Percentiles rank a stretch among this genome's conserved stretches.
Evolutionary conservation across 2,888 invertebrate species (phyloP).

Genomic region (Euphydryas editha): DNA sequence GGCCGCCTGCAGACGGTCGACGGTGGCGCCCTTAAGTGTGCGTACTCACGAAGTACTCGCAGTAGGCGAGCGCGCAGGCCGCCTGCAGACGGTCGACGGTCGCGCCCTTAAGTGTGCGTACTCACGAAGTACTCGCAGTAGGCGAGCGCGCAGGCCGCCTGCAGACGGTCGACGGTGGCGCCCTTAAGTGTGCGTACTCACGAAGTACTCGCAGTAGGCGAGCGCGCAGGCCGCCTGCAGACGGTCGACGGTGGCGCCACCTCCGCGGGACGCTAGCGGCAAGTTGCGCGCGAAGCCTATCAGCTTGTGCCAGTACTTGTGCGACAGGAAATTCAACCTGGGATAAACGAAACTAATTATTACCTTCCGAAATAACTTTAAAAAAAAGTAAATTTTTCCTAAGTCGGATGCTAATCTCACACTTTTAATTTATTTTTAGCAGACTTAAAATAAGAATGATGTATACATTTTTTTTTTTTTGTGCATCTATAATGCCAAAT

Average conservation of each 20-base stretch:
- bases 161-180: no score
- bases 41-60: background rate
- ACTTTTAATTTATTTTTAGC: no score
- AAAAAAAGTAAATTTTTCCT: background rate
- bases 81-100: no score
- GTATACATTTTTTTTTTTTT: no score
- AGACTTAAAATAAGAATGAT: no score
- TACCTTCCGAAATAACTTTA: background rate
- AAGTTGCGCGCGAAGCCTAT: conserved; percentile 72
- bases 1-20: background rate
- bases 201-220: no score
- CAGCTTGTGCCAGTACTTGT: conserved; percentile 87
- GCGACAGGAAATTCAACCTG: conserved; percentile 87
- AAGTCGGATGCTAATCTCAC: no score
- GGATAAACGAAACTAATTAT: conserved; percentile 13
- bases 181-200: no score
- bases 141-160: conserved; percentile 58
- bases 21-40: background rate
- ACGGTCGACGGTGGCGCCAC: conserved; percentile 45
- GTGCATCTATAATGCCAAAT: no score
- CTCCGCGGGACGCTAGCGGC: conserved; percentile 61
- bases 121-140: background rate
- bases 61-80: conserved; percentile 58
- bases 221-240: no score
- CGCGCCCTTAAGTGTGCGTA: background rate